Evolutionary conservation across 1,140 invertebrate genomes (phyloP).

Genomic region (Tyrophagus putrescentiae): DNA sequence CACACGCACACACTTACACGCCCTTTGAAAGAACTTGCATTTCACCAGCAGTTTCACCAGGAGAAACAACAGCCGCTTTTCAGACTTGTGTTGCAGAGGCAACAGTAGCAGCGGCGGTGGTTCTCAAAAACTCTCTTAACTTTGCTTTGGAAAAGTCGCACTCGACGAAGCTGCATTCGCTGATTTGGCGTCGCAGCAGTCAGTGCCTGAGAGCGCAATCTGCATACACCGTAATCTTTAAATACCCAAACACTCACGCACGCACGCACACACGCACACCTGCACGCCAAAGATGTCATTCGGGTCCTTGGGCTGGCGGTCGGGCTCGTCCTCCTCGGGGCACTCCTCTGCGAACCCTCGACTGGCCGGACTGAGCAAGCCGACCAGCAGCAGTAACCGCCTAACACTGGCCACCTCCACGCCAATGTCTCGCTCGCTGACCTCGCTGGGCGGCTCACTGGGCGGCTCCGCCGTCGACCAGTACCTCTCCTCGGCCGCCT

Average conservation of each 20-base stretch:
- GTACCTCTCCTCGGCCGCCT: not conserved
- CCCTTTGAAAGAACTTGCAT: conserved; percentile 5
- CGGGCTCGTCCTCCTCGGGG: not conserved
- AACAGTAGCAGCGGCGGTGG: not conserved
- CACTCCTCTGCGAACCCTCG: conserved; percentile 1
- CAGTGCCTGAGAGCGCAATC: too few relatives aligned
- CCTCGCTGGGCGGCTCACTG: not conserved
- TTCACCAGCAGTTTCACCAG: too few relatives aligned
- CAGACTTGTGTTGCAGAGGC: too few relatives aligned
- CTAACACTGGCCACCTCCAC: not conserved
- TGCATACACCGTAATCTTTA: too few relatives aligned
- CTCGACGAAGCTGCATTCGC: too few relatives aligned
- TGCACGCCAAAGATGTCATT: conserved; percentile 10
- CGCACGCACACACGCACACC: not conserved
- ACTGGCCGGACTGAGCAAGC: not conserved
- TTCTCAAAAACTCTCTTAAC: too few relatives aligned
- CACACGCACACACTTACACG: conserved; percentile 2
- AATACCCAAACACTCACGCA: too few relatives aligned
- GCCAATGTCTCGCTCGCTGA: conserved; percentile 14
- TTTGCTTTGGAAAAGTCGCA: too few relatives aligned
- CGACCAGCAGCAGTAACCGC: not conserved
- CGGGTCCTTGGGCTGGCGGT: not conserved
- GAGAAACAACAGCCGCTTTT: too few relatives aligned
- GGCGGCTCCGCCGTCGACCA: not conserved
- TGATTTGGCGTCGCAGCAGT: too few relatives aligned